These are phyloP conservation scores for Alexandromys fortis DNA, from an alignment of 2,113 vertebrate species.

Conservation along the genomic window DNA sequence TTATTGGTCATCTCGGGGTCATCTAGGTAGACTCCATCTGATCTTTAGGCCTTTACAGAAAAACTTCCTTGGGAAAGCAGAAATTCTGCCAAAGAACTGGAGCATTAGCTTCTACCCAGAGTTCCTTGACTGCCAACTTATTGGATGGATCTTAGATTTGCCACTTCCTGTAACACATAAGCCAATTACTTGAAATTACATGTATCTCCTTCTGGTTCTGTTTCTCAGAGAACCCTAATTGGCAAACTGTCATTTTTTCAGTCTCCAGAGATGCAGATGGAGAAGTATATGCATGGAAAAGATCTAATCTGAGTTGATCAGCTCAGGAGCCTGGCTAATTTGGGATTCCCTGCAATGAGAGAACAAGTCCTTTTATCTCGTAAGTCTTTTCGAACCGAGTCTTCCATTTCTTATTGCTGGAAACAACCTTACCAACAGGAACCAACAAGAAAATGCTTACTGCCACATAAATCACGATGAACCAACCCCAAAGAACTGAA, in stretches of 20 bases:
- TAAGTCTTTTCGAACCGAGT: background rate
- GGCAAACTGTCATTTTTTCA: background rate
- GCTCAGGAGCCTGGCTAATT: background rate
- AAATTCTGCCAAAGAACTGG: background rate
- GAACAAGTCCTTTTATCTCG: background rate
- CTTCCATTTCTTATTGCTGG: background rate
- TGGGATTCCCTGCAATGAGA: background rate
- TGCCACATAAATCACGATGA: conserved; percentile 1
- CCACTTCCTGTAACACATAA: background rate
- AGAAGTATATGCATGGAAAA: background rate
- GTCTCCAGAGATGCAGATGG: conserved; percentile 36
- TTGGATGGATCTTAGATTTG: conserved; percentile 3
- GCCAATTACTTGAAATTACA: conserved; percentile 1
- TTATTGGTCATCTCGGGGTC: background rate
- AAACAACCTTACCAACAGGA: background rate
- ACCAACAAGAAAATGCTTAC: conserved; percentile 11
- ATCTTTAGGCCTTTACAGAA: background rate
- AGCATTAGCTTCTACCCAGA: background rate
- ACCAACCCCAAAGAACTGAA: conserved; percentile 25
- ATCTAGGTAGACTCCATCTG: background rate
- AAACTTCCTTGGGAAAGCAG: background rate
- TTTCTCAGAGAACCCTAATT: conserved; percentile 22
- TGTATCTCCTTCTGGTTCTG: conserved; percentile 29
- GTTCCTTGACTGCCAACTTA: background rate
- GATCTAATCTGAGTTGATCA: background rate